phyloP scores from a whole-genome alignment of 2,113 vertebrate species.

The Mobula birostris region DNA sequence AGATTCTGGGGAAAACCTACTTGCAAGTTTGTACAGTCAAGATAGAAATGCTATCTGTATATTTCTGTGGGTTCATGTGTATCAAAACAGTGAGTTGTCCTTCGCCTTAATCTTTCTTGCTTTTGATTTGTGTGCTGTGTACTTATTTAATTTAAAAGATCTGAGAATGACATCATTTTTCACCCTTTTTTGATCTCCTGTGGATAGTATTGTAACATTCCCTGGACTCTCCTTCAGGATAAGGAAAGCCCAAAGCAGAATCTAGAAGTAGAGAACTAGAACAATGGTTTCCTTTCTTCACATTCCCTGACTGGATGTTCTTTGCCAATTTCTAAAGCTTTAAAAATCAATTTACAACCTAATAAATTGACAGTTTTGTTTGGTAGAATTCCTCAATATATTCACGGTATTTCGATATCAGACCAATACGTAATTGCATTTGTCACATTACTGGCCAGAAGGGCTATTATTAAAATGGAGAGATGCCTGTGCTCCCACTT shows the following conservation, averaged over 20 bases:
- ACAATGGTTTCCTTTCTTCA: neutral
- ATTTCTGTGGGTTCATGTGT: neutral
- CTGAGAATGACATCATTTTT: neutral
- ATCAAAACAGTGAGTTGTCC: neutral
- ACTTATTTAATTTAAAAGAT: neutral
- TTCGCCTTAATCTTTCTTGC: neutral
- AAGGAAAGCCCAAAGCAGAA: neutral
- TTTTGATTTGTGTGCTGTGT: neutral
- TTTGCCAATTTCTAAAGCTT: no score
- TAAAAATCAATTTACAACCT: no score
- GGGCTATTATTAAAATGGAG: no score
- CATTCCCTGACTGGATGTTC: no score
- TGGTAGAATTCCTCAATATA: no score
- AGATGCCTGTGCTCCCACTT: no score
- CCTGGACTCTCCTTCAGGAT: neutral
- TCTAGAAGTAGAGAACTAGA: neutral
- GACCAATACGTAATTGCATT: no score
- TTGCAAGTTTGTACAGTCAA: neutral
- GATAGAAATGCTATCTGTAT: neutral
- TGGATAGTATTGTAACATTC: neutral
- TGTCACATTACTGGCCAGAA: no score
- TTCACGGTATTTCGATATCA: no score
- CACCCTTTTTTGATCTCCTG: no score
- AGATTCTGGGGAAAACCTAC: neutral
- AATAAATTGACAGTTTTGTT: no score